Evolutionary conservation across 1,140 invertebrate species (phyloP).

Genomic region (Pseudomyrmex flavicornis): DNA sequence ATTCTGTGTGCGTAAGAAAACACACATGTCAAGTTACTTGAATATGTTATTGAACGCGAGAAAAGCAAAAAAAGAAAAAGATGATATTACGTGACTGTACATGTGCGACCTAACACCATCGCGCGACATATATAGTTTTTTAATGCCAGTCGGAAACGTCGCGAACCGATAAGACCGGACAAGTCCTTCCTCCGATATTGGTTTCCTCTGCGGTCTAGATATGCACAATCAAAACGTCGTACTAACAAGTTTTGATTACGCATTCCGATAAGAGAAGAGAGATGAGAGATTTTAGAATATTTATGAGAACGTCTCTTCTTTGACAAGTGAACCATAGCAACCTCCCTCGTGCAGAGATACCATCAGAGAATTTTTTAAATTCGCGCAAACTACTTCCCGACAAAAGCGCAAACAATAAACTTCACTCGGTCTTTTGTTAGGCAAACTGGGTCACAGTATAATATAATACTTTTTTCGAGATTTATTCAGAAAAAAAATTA

Average conservation of each 20-base stretch:
- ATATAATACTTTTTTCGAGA: not conserved
- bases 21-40: too few relatives aligned
- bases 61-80: slow-evolving; percentile 12
- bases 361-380: slow-evolving; percentile 35
- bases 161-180: slow-evolving; percentile 42
- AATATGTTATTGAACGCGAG: not conserved
- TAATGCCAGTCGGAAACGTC: slow-evolving; percentile 46
- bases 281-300: slow-evolving; percentile 41
- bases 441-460: slow-evolving; percentile 2
- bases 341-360: not conserved
- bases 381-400: not conserved
- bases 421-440: not conserved
- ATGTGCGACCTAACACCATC: slow-evolving; percentile 11
- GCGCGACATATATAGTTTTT: slow-evolving; percentile 43
- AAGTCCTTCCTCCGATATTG: slow-evolving; percentile 58
- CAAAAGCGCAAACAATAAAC: not conserved
- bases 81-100: not conserved
- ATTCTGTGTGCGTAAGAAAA: too few relatives aligned
- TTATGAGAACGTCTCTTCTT: slow-evolving; percentile 3
- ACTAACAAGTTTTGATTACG: slow-evolving; percentile 47
- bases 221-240: slow-evolving; percentile 16
- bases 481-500: not conserved
- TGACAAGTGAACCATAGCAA: slow-evolving; percentile 27
- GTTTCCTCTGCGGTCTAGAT: slow-evolving; percentile 52
- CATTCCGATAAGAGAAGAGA: slow-evolving; percentile 13